Conservation (phyloP, 53 echinoderm and acorn worm species). For the Echinarachnius parma region DNA sequence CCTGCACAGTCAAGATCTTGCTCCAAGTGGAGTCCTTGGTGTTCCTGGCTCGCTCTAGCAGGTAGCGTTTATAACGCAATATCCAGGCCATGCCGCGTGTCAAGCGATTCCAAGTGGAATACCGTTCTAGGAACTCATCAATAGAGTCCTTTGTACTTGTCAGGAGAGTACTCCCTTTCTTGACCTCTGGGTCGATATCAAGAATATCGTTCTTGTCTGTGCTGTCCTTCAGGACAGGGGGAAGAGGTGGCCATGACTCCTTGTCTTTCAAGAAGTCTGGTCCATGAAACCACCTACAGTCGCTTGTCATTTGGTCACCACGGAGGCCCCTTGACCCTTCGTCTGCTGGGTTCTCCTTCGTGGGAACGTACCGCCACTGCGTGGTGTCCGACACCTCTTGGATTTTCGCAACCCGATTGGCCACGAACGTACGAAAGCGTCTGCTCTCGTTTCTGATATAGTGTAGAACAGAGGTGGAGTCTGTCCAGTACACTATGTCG, state of each 20-base stretch:
- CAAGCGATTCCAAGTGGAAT: not conserved
- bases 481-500: not conserved
- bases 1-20: slow-evolving; percentile 28
- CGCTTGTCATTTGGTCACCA: not conserved
- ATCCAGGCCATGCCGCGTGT: slow-evolving; percentile 46
- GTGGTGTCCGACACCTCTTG: slow-evolving; percentile 16
- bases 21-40: not conserved
- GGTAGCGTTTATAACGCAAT: slow-evolving; percentile 21
- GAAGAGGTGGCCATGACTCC: slow-evolving; percentile 38
- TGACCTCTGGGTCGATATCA: slow-evolving; percentile 40
- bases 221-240: not conserved
- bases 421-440: slow-evolving; percentile 42
- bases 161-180: slow-evolving; percentile 24
- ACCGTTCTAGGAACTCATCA: not conserved
- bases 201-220: no score
- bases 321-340: slow-evolving; percentile 21
- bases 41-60: not conserved
- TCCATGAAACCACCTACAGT: not conserved
- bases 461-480: slow-evolving; percentile 9
- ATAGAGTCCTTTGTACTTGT: not conserved
- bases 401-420: slow-evolving; percentile 42
- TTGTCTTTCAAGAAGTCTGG: not conserved
- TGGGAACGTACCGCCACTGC: slow-evolving; percentile 36
- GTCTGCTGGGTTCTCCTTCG: slow-evolving; percentile 29
- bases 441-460: slow-evolving; percentile 47